phyloP scores from a whole-genome alignment of 2,113 vertebrate species.

The Murina feae region DNA sequence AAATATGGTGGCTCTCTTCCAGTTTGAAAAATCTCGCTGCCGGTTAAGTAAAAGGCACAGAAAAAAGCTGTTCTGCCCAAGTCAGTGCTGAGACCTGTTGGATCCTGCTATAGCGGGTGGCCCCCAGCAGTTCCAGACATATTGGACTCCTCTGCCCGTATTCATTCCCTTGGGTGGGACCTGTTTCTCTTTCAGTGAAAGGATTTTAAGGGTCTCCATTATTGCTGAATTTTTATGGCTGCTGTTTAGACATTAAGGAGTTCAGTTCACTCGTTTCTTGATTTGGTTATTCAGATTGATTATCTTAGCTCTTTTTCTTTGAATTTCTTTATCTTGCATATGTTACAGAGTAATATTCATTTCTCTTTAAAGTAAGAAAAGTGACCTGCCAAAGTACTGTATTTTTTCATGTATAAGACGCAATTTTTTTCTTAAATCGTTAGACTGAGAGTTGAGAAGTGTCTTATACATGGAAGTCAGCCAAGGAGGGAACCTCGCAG shows the following conservation, averaged over 20 bases:
- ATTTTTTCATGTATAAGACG: no score
- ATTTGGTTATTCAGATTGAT: neutral
- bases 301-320: neutral
- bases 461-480: no score
- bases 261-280: neutral
- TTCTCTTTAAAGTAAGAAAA: neutral
- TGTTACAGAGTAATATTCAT: neutral
- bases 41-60: neutral
- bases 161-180: neutral
- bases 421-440: no score
- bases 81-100: neutral
- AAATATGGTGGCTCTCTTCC: neutral
- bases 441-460: no score
- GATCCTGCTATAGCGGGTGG: neutral
- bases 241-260: neutral
- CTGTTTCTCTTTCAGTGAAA: neutral
- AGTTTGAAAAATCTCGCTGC: neutral
- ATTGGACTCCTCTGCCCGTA: neutral
- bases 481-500: no score
- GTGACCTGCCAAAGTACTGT: neutral
- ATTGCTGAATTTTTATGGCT: neutral
- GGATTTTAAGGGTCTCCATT: neutral
- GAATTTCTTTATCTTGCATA: neutral
- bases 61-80: neutral
- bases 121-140: neutral